phyloP scores from a whole-genome alignment of 2,888 invertebrate species.

The Nymphalis urticae region DNA sequence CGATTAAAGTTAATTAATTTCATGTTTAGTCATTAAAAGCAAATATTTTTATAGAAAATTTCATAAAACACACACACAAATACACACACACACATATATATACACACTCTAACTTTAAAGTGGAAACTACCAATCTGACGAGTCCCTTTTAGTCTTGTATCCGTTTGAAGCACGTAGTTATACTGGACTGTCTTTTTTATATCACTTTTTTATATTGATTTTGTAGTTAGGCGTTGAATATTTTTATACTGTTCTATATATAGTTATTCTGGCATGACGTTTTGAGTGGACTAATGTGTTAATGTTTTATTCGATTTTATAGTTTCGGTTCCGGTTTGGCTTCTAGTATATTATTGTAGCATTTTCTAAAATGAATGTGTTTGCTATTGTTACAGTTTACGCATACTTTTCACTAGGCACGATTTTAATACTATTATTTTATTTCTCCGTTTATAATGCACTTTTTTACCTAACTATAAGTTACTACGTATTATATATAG shows the following conservation, averaged over 20 bases:
- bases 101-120: slow-evolving; percentile 27
- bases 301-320: slow-evolving; percentile 15
- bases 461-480: too few relatives aligned
- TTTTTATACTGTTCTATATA: slow-evolving; percentile 44
- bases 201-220: slow-evolving; percentile 38
- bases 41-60: background rate
- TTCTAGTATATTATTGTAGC: slow-evolving; percentile 1
- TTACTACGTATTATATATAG: too few relatives aligned
- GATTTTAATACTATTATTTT: background rate
- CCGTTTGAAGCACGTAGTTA: slow-evolving; percentile 58
- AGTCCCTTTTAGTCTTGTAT: slow-evolving; percentile 55
- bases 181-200: slow-evolving; percentile 46
- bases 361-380: background rate
- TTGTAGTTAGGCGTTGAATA: slow-evolving; percentile 47
- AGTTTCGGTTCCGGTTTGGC: slow-evolving; percentile 14
- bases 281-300: slow-evolving; percentile 32
- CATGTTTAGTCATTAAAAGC: too few relatives aligned
- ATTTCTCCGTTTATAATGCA: background rate
- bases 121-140: slow-evolving; percentile 56
- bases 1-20: too few relatives aligned
- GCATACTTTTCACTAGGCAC: background rate
- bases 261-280: slow-evolving; percentile 53
- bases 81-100: slow-evolving; percentile 4
- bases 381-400: background rate
- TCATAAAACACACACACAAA: slow-evolving; percentile 1